A percentile compares a stretch with the other conserved stretches of the same genome.
phyloP scores from a whole-genome alignment of 2,113 vertebrate species.

The Dasyurus viverrinus region DNA sequence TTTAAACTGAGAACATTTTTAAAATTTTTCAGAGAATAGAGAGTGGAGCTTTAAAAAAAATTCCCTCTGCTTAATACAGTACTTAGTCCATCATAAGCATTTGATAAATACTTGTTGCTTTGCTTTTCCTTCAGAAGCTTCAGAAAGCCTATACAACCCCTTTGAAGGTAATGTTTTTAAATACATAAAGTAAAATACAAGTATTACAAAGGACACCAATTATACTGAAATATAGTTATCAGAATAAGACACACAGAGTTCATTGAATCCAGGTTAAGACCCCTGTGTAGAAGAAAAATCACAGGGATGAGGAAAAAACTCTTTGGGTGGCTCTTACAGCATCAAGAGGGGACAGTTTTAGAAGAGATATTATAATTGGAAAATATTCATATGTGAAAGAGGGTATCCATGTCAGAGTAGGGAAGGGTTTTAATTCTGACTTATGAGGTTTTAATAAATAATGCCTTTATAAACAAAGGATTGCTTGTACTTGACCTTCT shows the following conservation, averaged over 20 bases:
- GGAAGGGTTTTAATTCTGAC: background rate
- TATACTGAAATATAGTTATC: background rate
- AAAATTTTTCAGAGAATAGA: accelerated
- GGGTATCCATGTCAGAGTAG: background rate
- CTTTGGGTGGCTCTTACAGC: background rate
- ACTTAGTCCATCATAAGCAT: background rate
- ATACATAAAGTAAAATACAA: background rate
- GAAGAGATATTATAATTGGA: background rate
- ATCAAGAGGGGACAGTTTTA: background rate
- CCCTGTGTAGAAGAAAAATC: background rate
- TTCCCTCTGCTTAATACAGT: background rate
- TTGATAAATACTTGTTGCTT: background rate
- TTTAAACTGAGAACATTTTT: background rate
- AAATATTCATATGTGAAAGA: background rate
- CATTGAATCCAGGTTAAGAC: background rate
- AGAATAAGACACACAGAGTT: background rate
- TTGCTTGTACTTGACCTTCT: background rate
- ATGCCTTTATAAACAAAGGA: background rate
- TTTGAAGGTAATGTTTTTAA: background rate
- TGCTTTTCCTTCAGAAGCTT: background rate
- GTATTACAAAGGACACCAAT: background rate
- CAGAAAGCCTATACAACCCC: background rate
- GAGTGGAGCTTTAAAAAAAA: background rate
- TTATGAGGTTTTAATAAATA: background rate
- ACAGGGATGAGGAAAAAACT: background rate